Evolutionary conservation across 2,797 vertebrate species (phyloP).

Genomic region (Periophthalmus magnuspinnatus): DNA sequence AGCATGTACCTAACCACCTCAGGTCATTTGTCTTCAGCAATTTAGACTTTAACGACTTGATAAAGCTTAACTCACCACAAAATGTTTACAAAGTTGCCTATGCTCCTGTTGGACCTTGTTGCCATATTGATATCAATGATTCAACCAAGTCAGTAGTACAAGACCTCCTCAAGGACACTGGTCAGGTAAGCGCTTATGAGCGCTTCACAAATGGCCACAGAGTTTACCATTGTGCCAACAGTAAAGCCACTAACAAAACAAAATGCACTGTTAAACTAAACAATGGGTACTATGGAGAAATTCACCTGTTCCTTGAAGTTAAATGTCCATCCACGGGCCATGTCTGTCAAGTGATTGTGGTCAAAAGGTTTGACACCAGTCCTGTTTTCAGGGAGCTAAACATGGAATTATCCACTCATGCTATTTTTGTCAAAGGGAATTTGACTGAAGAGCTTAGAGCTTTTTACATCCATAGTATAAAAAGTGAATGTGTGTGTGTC

Average conservation of each 20-base stretch:
- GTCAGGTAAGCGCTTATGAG: conserved; percentile 7
- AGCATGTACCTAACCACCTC: conserved; percentile 3
- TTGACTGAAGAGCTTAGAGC: conserved; percentile 10
- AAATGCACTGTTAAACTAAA: conserved; percentile 16
- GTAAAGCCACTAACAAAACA: neutral
- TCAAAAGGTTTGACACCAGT: conserved; percentile 17
- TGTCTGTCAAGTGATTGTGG: conserved; percentile 11
- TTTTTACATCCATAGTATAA: conserved; percentile 17
- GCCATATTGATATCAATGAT: neutral
- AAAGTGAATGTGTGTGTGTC: conserved; percentile 27
- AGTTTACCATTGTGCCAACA: conserved; percentile 18
- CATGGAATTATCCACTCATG: neutral
- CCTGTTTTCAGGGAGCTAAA: neutral
- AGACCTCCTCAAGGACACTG: conserved; percentile 12
- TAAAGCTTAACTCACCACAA: neutral
- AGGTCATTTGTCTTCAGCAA: neutral
- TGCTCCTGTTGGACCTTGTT: conserved; percentile 7
- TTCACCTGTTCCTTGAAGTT: conserved; percentile 14
- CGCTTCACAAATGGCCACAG: conserved; percentile 8
- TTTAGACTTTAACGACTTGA: conserved; percentile 12
- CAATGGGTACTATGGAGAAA: conserved; percentile 27
- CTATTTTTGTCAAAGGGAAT: conserved; percentile 3
- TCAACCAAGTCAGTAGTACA: conserved; percentile 5
- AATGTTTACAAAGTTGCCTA: neutral
- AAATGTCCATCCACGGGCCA: conserved; percentile 19